Evolutionary conservation across 2,797 vertebrate species (phyloP), one percentile per base, ranked within the genome.

Genomic region (Aeoliscus strigatus): DNA sequence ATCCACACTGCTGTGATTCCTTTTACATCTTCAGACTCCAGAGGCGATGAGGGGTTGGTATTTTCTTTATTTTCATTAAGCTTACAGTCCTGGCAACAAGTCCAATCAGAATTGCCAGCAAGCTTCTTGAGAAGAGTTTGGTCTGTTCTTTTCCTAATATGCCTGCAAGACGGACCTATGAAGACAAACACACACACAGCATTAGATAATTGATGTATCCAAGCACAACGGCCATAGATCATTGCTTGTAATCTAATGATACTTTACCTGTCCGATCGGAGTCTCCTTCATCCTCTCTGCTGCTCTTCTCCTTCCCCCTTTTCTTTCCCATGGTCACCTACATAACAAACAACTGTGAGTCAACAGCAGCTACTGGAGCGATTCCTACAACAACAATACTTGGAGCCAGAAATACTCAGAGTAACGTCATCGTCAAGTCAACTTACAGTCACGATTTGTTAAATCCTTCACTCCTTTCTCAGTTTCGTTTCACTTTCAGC

Each of bases 61-160:
- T 58, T 71, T 73, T 90, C 85, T 51, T 89, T 62, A 15, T 52
- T 66, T 65, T 89, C 86, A 23, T 89, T 87, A 6, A 65, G 70
- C 27, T 86, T 87, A 71, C 96, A 98, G 43, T 91, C 92, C 77
- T 97, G 92, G 60, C 96, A 98, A 34, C 77, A 54, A 1, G 63
- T 79, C 90, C 90, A 92, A 2, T 90, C 82, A 48, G 82, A 78
- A 3, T 82, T 83, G 32, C 75, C 74, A 39, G 84, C 51, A 0
- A 87, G 73, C 78, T 86, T 98, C 83, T 90, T 98, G 38, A 94
- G 51, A 8, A 87, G 75, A 39, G 86, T 77, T 61, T 90, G 88
- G 4, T 98, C 94, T 44, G 92, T 29, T 57, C 89, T 94, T 80
- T 96, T 98, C 51, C 88, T 91, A 35, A 92, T 81, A 40, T 98